Base-by-base conservation (phyloP, 1,140 invertebrate genomes). In the Bemisia tabaci region DNA sequence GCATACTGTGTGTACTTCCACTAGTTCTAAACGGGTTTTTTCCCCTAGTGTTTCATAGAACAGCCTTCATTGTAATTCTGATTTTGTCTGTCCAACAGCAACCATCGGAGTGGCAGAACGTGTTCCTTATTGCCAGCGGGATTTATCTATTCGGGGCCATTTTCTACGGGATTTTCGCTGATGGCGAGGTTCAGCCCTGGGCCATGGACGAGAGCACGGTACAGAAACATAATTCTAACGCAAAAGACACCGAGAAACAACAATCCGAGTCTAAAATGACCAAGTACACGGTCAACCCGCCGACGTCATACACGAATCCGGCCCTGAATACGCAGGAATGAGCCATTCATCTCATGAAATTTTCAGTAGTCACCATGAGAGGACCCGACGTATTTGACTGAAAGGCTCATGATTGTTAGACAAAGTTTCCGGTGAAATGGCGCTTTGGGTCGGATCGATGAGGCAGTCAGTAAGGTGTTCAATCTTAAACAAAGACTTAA, bases 141-240 rank as follows among this genome's bases (percentile, higher is more conserved):
- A 74, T 84, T 22, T 84, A 83, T 70, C 59, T 80, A 2, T 64
- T 77, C 24, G 83, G 82, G 11, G 78, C 80, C 2, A 67, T 81
- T 2, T 68, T 82, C 21, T 84, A 81, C 70, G 75, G 74, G 17
- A 25, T 81, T 2, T 75, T 82, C 68, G 80, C 79, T 2, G 77
- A 78, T 17, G 83, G 82, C 2, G 80, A 82, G 65, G 70, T 76
- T 59, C 81, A 83, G 70, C 58, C 68, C 0, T 83, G 82, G 82
- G 75, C 76, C 5, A 48, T 48, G 33, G 33, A 48, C 33, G 33
- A 48, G 5, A 9, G 5, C 5, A 48, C 33, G 33, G 33, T 48
- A 48, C 33, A 9, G 33, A 48, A 48, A 48, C 5, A 48, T 48
- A 48, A 48, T 5, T 48, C 33, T 48, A 5, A 48, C 5, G 5